A percentile compares a stretch with the other conserved stretches of the same genome.
phyloP scores from a whole-genome alignment of 2,113 vertebrate genomes.

The Pipa parva region DNA sequence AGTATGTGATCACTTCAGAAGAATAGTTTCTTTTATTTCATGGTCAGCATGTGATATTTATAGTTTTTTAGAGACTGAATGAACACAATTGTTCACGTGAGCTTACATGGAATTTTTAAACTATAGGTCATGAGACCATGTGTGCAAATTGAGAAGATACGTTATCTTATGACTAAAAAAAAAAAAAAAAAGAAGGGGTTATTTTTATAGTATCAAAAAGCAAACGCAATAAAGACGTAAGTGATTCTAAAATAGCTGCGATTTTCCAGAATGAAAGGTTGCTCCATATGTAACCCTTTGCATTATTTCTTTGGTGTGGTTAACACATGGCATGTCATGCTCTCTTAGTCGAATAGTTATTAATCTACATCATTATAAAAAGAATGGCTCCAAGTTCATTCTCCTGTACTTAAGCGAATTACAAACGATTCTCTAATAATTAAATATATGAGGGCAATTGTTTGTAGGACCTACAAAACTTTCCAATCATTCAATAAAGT shows the following conservation, averaged over 20 bases:
- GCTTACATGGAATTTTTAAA: conserved; percentile 25
- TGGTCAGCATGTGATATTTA: conserved; percentile 28
- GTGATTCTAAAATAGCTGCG: conserved; percentile 27
- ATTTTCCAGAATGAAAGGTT: conserved; percentile 33
- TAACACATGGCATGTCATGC: conserved; percentile 3
- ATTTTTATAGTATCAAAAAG: conserved; percentile 21
- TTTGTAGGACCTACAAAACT: too few species aligned
- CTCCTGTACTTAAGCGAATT: neutral
- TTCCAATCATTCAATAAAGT: too few species aligned
- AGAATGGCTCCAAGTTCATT: neutral
- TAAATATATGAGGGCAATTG: too few species aligned
- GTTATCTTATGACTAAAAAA: conserved; percentile 40
- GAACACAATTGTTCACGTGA: conserved; percentile 39
- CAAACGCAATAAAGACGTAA: conserved; percentile 37
- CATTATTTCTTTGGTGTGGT: conserved; percentile 13
- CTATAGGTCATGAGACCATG: conserved; percentile 35
- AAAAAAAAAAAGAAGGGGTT: conserved; percentile 33
- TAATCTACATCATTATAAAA: neutral
- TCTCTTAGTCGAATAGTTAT: conserved; percentile 6
- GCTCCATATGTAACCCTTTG: conserved; percentile 11
- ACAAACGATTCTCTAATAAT: too few species aligned
- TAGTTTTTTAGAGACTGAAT: conserved; percentile 20
- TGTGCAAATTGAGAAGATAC: conserved; percentile 38
- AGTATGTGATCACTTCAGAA: neutral
- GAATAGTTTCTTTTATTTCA: conserved; percentile 28